Base-by-base conservation (phyloP, 2,888 invertebrate species). In the Ophion ventricosus region DNA sequence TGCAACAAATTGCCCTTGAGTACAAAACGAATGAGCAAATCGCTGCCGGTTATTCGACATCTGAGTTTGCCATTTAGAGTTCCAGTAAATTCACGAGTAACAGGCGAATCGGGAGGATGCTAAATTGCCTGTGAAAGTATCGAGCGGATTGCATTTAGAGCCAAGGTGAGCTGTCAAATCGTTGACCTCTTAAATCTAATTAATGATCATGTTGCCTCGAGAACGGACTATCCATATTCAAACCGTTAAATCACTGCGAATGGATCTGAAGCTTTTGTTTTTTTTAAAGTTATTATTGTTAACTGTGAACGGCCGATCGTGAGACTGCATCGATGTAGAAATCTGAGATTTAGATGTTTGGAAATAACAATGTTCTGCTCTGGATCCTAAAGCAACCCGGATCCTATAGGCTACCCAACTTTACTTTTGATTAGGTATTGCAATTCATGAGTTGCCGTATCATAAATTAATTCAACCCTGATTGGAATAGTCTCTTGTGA, bases 131-230 rank as follows among this genome's bases (percentile, higher is more conserved):
- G 74, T 25, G 43, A 63, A 63, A 73, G 61, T 20, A 29, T 70
- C 35, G 11, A 57, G 2, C 1, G 7, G 14, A 61, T 63, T 63
- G 29, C 61, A 63, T 63, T 49, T 49, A n/a, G 26, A 74, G 26
- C 43, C 63, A n/a, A 63, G 61, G 26, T 63, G 63, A 74, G 20
- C 63, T 1, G 63, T 29, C 63, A 29, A 64, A 74, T 23, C 74
- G 26, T 20, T 74, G 63, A 74, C 63, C 63, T 64, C 29, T 14
- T 29, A 8, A 26, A 49, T 17, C 40, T 63, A 26, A 49, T 49
- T 26, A 11, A 49, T 20, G 26, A 74, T 61, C 5, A 10, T 43
- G 61, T 43, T 26, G 63, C 26, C 26, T 14, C 17, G 25, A 26
- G 26, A 14, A 43, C 26, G 43, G 23, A 40, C 17, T 63, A 66